Conservation (phyloP, 2,888 invertebrate species). For the Oxystoma pomonae region DNA sequence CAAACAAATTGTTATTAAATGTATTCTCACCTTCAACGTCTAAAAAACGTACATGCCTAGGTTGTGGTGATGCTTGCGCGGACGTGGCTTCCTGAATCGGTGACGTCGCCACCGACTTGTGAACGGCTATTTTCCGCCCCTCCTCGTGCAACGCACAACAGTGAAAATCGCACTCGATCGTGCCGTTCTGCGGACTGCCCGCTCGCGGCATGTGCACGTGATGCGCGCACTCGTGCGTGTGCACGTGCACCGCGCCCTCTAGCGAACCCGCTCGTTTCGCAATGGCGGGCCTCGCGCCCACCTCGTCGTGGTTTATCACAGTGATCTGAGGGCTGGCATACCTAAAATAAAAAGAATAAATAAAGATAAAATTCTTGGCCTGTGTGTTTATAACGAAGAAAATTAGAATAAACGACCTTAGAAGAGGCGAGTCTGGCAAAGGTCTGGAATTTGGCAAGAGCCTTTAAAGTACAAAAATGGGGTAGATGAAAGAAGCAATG, state of each 20-base stretch:
- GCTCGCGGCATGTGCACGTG: slow-evolving; percentile 61
- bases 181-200: slow-evolving; percentile 60
- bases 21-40: slow-evolving; percentile 22
- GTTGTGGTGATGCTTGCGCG: slow-evolving; percentile 42
- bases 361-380: too few species aligned
- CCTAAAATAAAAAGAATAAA: too few species aligned
- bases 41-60: slow-evolving; percentile 79
- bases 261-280: slow-evolving; percentile 49
- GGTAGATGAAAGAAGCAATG: too few species aligned
- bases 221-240: slow-evolving; percentile 79
- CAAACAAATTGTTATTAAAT: too few species aligned
- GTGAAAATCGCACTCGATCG: slow-evolving; percentile 87
- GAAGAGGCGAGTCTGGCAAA: too few species aligned
- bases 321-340: slow-evolving; percentile 79
- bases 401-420: too few species aligned
- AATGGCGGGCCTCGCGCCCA: slow-evolving; percentile 36
- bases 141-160: slow-evolving; percentile 94
- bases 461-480: too few species aligned
- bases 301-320: slow-evolving; percentile 90
- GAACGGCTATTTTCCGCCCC: slow-evolving; percentile 85
- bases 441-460: too few species aligned
- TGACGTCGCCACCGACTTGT: slow-evolving; percentile 89
- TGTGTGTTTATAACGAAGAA: too few species aligned
- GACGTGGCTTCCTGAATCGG: slow-evolving; percentile 66
- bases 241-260: slow-evolving; percentile 73